A percentile compares a stretch with the other conserved stretches of the same genome.
phyloP scores from a whole-genome alignment of 2,888 invertebrate genomes.

The Ormyrus thymus region DNA sequence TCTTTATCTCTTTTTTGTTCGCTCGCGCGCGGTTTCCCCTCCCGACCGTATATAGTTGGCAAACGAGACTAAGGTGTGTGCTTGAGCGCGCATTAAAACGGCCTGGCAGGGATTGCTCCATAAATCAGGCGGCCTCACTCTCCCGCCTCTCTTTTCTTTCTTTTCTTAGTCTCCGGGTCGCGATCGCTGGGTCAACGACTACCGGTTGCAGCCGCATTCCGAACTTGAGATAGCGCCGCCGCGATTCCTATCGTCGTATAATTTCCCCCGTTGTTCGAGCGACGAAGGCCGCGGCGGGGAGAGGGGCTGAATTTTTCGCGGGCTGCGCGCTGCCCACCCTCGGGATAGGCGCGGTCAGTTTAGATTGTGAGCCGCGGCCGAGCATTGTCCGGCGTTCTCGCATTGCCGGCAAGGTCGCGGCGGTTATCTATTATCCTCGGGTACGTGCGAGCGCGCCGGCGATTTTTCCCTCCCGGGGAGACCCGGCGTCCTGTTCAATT shows the following conservation, averaged over 20 bases:
- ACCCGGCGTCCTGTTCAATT: slow-evolving; percentile 1
- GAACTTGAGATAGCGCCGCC: slow-evolving; percentile 51
- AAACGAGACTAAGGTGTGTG: no score
- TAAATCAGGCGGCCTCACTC: slow-evolving; percentile 43
- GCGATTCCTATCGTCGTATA: slow-evolving; percentile 42
- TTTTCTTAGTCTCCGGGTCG: slow-evolving; percentile 32
- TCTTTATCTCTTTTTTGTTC: slow-evolving; percentile 6
- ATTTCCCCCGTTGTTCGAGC: slow-evolving; percentile 45
- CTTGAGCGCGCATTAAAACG: neutral
- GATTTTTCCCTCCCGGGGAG: no score
- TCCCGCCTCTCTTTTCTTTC: neutral
- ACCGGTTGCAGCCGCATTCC: slow-evolving; percentile 43
- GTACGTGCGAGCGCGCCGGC: neutral
- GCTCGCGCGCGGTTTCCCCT: no score
- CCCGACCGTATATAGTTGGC: no score
- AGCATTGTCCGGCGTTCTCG: slow-evolving; percentile 13
- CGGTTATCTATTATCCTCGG: slow-evolving; percentile 38
- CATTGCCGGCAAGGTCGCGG: slow-evolving; percentile 51
- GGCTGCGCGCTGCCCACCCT: no score
- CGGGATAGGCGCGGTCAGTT: slow-evolving; percentile 39
- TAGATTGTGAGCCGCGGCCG: slow-evolving; percentile 11
- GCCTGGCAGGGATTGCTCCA: slow-evolving; percentile 35
- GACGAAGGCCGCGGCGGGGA: neutral
- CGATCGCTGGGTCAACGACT: slow-evolving; percentile 36
- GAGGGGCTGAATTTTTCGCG: no score